Conservation (phyloP, 2,888 invertebrate species). For the Hirtodrosophila alboralis region DNA sequence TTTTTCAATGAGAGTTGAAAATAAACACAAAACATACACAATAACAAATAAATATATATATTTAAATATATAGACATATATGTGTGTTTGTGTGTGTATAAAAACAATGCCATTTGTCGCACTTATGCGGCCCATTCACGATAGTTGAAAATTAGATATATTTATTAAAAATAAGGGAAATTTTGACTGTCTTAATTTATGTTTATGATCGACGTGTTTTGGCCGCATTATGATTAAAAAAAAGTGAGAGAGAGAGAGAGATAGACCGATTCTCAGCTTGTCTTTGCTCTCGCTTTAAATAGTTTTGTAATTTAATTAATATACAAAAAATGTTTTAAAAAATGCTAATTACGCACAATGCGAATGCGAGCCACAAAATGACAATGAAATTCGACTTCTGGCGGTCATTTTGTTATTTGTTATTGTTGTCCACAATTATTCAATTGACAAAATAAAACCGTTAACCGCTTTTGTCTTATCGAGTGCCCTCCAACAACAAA, state of each 20-base stretch:
- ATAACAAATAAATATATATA: conserved; percentile 12
- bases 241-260: not conserved
- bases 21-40: conserved; percentile 20
- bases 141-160: no score
- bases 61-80: conserved; percentile 1
- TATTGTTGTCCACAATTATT: conserved; percentile 26
- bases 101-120: conserved; percentile 51
- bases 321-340: conserved; percentile 73
- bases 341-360: conserved; percentile 78
- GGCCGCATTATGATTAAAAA: no score
- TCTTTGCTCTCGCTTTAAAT: conserved; percentile 40
- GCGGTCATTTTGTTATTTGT: conserved; percentile 42
- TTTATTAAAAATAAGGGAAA: no score
- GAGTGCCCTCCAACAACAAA: conserved; percentile 46
- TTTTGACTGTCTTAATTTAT: no score
- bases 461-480: conserved; percentile 50
- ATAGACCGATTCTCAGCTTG: conserved; percentile 3
- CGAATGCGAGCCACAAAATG: conserved; percentile 51
- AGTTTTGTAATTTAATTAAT: conserved; percentile 77
- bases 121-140: no score
- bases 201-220: no score
- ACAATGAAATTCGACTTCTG: conserved; percentile 71
- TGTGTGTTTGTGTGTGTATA: conserved; percentile 25
- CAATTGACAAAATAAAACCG: conserved; percentile 50
- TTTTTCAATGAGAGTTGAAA: conserved; percentile 59